Evolutionary conservation across 1,140 invertebrate genomes (phyloP).

Genomic region (Probaryconus sp.): DNA sequence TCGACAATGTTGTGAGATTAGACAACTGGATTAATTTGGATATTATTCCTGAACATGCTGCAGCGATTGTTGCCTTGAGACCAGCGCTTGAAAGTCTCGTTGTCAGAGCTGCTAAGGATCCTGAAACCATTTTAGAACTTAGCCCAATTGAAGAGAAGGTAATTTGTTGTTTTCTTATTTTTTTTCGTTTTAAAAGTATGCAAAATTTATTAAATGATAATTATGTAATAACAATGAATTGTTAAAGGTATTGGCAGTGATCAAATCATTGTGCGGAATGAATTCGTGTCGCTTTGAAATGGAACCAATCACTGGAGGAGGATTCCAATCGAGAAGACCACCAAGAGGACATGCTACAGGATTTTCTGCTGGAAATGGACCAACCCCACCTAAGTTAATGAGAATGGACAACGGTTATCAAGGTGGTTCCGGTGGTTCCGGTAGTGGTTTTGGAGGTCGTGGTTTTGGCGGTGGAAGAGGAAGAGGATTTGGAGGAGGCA

Average conservation of each 20-base stretch:
- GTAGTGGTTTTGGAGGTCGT: slow-evolving; percentile 24
- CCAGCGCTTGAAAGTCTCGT: slow-evolving; percentile 93
- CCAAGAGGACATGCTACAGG: slow-evolving; percentile 69
- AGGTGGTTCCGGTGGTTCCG: slow-evolving; percentile 24
- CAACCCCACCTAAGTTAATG: slow-evolving; percentile 57
- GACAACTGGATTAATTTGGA: slow-evolving; percentile 96
- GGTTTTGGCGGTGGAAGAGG: slow-evolving; percentile 23
- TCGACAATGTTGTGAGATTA: slow-evolving; percentile 85
- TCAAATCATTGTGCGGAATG: slow-evolving; percentile 84
- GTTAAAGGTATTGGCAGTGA: slow-evolving; percentile 81
- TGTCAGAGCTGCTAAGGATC: slow-evolving; percentile 83
- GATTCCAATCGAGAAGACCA: slow-evolving; percentile 75
- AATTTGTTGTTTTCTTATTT: too few species aligned
- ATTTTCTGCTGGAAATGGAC: slow-evolving; percentile 12
- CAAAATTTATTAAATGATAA: slow-evolving; percentile 1
- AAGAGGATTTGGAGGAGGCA: slow-evolving; percentile 27
- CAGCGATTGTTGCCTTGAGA: slow-evolving; percentile 89
- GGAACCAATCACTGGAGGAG: slow-evolving; percentile 76
- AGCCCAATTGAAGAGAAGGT: slow-evolving; percentile 80
- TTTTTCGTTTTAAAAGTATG: slow-evolving; percentile 10
- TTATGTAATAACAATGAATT: slow-evolving; percentile 29
- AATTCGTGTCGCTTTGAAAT: slow-evolving; percentile 85
- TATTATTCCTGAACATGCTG: slow-evolving; percentile 87
- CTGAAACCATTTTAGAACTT: slow-evolving; percentile 83
- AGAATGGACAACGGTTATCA: slow-evolving; percentile 26